Conservation (phyloP, 2,888 invertebrate species). For the Rhamphomyia laevipes region DNA sequence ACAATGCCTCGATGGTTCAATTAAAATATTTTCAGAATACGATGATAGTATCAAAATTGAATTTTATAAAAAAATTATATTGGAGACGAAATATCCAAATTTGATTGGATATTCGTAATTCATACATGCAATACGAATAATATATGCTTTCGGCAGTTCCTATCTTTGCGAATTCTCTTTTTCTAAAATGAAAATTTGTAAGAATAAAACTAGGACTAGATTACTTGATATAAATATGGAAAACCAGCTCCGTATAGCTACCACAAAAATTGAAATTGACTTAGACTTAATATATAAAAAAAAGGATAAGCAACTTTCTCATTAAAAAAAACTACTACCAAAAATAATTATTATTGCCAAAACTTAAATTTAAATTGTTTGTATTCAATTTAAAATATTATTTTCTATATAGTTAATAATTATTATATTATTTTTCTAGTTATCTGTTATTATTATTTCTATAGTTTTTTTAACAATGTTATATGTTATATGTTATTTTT, state of each 20-base stretch:
- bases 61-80: background rate
- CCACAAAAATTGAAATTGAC: background rate
- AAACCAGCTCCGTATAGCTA: background rate
- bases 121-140: slow-evolving; percentile 1
- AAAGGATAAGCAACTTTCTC: background rate
- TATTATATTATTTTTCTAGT: background rate
- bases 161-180: slow-evolving; percentile 1
- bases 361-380: too few relatives aligned
- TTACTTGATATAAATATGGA: background rate
- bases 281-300: background rate
- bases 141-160: slow-evolving; percentile 1
- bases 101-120: too few relatives aligned
- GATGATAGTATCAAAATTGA: background rate
- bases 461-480: background rate
- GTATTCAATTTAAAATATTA: background rate
- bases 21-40: slow-evolving; percentile 4
- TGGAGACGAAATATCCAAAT: background rate
- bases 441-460: background rate
- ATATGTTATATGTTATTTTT: background rate
- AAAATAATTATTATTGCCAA: too few relatives aligned
- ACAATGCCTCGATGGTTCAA: background rate
- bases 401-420: background rate
- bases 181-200: background rate
- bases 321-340: background rate
- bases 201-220: background rate